Evolutionary conservation across 2,113 vertebrate species (phyloP).

Genomic region (Ptyas mucosa): DNA sequence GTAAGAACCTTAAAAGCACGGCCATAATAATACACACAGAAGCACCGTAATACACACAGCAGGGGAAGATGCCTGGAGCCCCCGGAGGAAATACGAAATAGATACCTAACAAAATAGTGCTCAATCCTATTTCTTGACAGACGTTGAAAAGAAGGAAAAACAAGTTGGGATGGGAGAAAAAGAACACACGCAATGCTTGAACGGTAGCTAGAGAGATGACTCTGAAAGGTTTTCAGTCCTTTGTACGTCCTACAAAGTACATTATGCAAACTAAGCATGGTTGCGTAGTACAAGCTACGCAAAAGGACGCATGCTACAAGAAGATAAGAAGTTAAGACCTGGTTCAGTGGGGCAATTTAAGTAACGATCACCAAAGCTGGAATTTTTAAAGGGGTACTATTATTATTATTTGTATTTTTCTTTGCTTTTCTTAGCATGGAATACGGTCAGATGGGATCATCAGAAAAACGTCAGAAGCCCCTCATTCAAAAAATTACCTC

Average conservation of each 20-base stretch:
- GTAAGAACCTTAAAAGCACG: not conserved
- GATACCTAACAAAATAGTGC: not conserved
- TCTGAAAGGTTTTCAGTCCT: not conserved
- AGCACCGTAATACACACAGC: not conserved
- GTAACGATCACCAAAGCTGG: not conserved
- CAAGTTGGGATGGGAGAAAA: not conserved
- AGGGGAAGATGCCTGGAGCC: not conserved
- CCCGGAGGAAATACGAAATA: not conserved
- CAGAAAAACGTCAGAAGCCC: not conserved
- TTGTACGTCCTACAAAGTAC: not conserved
- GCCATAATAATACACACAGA: not conserved
- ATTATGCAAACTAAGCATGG: not conserved
- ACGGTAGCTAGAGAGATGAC: too few species aligned
- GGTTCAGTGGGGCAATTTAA: not conserved
- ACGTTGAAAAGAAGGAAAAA: not conserved
- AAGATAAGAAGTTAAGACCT: too few species aligned
- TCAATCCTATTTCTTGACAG: not conserved
- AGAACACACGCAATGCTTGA: not conserved
- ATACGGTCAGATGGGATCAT: not conserved
- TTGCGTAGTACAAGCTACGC: not conserved
- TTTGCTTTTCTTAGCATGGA: not conserved
- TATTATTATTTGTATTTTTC: not conserved
- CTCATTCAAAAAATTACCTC: not conserved
- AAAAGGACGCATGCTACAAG: not conserved
- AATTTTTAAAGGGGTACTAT: not conserved